A percentile compares a stretch with the other conserved stretches of the same genome.
phyloP scores from a whole-genome alignment of 2,888 invertebrate species.

The Ferrisia virgata region DNA sequence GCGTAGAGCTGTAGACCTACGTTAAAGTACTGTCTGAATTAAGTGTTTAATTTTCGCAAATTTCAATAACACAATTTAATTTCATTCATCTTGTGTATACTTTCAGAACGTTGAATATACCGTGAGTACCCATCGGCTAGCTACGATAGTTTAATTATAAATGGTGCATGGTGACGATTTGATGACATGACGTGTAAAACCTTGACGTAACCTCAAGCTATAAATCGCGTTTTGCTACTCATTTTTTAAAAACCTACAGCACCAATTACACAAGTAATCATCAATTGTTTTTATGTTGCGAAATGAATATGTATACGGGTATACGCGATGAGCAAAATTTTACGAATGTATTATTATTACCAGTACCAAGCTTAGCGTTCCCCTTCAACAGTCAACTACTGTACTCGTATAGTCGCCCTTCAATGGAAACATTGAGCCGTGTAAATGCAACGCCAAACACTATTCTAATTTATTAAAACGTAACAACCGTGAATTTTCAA shows the following conservation, averaged over 20 bases:
- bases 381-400: not conserved
- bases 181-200: not conserved
- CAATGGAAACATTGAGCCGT: not conserved
- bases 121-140: not conserved
- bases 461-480: constrained; percentile 29
- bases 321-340: not conserved
- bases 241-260: not conserved
- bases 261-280: not conserved
- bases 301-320: not conserved
- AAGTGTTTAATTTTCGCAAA: not conserved
- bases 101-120: not conserved
- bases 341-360: not conserved
- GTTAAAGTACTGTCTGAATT: not conserved
- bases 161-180: not conserved
- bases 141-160: not conserved
- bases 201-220: not conserved
- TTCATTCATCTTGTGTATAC: not conserved
- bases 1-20: no score
- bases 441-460: constrained; percentile 15
- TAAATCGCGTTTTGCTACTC: not conserved
- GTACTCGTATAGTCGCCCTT: not conserved
- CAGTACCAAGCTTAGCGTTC: not conserved
- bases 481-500: constrained; percentile 23
- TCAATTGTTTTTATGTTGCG: not conserved
- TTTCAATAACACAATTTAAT: not conserved